These are phyloP conservation scores for Clytia hemisphaerica DNA, from an alignment of 30 jellyfish, hydroid and myxozoan genomes.

Conservation along the genomic window DNA sequence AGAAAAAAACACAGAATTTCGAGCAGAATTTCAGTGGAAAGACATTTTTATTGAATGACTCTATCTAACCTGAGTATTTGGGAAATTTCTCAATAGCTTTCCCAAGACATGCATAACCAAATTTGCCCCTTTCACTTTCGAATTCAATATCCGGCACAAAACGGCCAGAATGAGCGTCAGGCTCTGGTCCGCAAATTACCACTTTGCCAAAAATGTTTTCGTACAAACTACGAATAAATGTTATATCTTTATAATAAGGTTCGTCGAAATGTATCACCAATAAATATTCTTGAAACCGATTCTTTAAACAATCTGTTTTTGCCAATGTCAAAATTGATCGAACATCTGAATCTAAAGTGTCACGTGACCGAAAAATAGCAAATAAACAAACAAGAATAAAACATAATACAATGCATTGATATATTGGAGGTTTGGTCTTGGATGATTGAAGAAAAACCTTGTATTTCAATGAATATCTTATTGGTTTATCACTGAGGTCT, in stretches of 20 bases:
- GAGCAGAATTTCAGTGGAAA: background rate
- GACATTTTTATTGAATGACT: too few species aligned
- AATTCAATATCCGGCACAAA: slow-evolving; percentile 1
- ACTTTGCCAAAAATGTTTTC: slow-evolving; percentile 5
- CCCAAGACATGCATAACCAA: background rate
- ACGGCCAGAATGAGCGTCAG: slow-evolving; percentile 7
- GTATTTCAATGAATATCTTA: too few species aligned
- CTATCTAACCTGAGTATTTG: background rate
- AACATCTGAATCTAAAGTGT: too few species aligned
- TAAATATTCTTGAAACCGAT: background rate
- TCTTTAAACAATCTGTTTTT: background rate
- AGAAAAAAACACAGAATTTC: background rate
- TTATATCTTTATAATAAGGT: slow-evolving; percentile 9
- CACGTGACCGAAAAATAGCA: too few species aligned
- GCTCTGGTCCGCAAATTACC: slow-evolving; percentile 18
- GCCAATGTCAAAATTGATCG: too few species aligned
- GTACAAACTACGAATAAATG: background rate
- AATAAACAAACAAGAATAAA: too few species aligned
- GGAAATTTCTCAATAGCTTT: background rate
- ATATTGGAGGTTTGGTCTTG: too few species aligned
- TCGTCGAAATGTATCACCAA: background rate
- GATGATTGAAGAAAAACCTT: too few species aligned
- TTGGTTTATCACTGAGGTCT: too few species aligned
- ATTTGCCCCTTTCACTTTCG: background rate
- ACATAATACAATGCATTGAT: too few species aligned